Evolutionary conservation across 2,888 invertebrate genomes (phyloP), one percentile per base, ranked within the genome.

Genomic region (Dysmachus trigonus): DNA sequence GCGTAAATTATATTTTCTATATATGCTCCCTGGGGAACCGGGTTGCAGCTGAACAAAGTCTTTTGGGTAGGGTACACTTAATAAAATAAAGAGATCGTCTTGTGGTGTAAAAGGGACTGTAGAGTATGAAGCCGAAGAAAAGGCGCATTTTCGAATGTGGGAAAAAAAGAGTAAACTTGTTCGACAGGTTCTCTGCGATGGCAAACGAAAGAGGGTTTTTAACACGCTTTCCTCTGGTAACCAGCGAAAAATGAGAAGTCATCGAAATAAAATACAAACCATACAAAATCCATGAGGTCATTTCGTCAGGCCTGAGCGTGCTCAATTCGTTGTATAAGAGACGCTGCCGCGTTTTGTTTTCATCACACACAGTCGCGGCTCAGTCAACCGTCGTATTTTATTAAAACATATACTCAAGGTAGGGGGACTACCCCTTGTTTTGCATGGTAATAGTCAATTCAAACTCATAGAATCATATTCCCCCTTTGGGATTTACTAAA

Each of bases 141-240:
- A 33, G 33, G 41, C 41, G 18, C 72, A 30, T 30, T 72, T n/a
- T 83, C 47, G 31, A 82, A 82, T 6, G 31, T 33, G 38, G 71
- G 83, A 38, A 22, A 71, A n/a, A 41, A 83, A 72, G 83, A 83
- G 71, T 72, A 72, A 41, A 83, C 83, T 38, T 31, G 83, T 72
- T 83, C 72, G 72, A 83, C 72, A 83, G 83, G 71, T 71, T 83
- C 71, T 71, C 72, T 35, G 72, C 35, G 72, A 13, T 81, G 13
- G n/a, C 33, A 79, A 30, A 30, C 31, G 81, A 81, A 79, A 79
- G 33, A 41, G 81, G 72, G 83, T 82, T 71, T 82, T 71, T 27
- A 27, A 47, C 22, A 27, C 27, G 33, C 33, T 53, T 77, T 81
- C n/a, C 31, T 33, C 18, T 33, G 79, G 81, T 81, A 81, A 81